phyloP scores from a whole-genome alignment of 2,113 vertebrate genomes.

The Bettongia penicillata region DNA sequence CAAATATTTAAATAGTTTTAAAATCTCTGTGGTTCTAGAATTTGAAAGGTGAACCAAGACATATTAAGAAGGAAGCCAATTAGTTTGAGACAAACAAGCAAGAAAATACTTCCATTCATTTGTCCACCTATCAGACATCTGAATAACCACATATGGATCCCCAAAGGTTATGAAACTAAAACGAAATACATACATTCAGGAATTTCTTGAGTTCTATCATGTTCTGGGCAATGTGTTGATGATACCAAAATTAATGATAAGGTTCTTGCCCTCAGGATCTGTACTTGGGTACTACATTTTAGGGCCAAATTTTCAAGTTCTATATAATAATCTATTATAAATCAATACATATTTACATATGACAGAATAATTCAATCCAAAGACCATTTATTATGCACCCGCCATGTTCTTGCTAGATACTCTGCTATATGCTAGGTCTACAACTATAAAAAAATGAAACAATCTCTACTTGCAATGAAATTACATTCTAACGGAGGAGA shows the following conservation, averaged over 20 bases:
- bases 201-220: background rate
- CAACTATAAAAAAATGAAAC: background rate
- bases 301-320: background rate
- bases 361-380: background rate
- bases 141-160: background rate
- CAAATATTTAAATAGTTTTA: slow-evolving; percentile 15
- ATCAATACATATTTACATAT: background rate
- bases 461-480: background rate
- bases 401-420: background rate
- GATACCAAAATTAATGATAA: background rate
- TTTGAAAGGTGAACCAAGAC: background rate
- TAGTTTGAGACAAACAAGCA: background rate
- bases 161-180: background rate
- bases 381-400: background rate
- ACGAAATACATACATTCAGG: background rate
- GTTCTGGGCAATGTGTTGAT: background rate
- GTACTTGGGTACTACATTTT: background rate
- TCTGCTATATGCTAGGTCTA: background rate
- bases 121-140: background rate
- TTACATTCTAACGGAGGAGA: background rate
- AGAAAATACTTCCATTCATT: background rate
- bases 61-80: background rate
- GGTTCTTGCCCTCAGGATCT: background rate
- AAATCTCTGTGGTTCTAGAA: slow-evolving; percentile 16
- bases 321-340: background rate